These are phyloP conservation scores for Priocnemis perturbator DNA, from an alignment of 2,888 invertebrate species.

Conservation along the genomic window DNA sequence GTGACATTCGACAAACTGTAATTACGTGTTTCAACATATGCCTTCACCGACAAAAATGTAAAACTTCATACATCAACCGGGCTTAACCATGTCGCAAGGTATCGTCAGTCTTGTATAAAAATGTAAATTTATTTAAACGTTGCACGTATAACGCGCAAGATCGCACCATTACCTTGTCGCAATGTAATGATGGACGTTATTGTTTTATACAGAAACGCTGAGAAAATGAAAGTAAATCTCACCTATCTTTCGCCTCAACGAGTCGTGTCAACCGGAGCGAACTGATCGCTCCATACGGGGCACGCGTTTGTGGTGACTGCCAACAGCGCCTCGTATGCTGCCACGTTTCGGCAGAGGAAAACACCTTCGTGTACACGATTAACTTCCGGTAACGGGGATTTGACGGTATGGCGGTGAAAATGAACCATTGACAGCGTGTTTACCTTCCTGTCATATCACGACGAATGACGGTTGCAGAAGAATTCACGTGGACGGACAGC, in stretches of 20 bases:
- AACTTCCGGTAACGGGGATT: slow-evolving; percentile 55
- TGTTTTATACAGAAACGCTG: not conserved
- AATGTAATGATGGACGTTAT: too few relatives aligned
- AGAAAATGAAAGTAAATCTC: not conserved
- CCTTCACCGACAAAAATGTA: not conserved
- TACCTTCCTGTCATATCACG: too few relatives aligned
- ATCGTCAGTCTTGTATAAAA: not conserved
- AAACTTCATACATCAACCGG: not conserved
- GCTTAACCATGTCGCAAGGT: not conserved
- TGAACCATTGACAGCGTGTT: slow-evolving; percentile 23
- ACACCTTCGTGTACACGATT: slow-evolving; percentile 46
- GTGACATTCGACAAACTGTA: too few relatives aligned
- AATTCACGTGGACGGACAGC: too few relatives aligned
- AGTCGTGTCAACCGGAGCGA: slow-evolving; percentile 27
- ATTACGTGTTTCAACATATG: not conserved
- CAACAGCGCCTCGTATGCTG: slow-evolving; percentile 63
- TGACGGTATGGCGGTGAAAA: slow-evolving; percentile 46
- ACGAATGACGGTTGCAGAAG: too few relatives aligned
- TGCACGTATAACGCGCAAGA: too few relatives aligned
- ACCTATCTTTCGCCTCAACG: slow-evolving; percentile 18
- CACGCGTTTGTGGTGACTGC: slow-evolving; percentile 54
- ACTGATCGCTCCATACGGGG: slow-evolving; percentile 22
- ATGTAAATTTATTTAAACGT: not conserved
- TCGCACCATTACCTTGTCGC: too few relatives aligned
- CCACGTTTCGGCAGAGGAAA: slow-evolving; percentile 65